Conservation (phyloP, 2,888 invertebrate genomes). For the Rhogogaster chlorosoma region DNA sequence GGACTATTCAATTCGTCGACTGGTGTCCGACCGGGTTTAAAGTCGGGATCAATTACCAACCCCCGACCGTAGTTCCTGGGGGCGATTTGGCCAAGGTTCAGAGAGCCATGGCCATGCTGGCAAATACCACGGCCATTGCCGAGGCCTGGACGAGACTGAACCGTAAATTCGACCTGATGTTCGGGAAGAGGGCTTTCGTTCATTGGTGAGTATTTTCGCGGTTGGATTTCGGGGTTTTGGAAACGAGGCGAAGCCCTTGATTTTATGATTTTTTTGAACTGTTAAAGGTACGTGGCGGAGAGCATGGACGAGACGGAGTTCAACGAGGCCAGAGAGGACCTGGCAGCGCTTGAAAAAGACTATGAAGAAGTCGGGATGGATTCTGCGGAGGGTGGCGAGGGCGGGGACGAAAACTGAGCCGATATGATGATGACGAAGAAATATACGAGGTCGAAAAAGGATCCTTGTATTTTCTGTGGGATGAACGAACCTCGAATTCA, state of each 20-base stretch:
- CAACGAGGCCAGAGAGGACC: conserved; percentile 78
- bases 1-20: conserved; percentile 80
- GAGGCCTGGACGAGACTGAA: conserved; percentile 84
- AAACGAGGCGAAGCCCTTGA: neutral
- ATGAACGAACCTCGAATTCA: conserved; percentile 23
- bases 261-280: neutral
- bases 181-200: conserved; percentile 83
- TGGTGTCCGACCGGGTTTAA: conserved; percentile 79
- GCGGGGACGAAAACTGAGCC: conserved; percentile 83
- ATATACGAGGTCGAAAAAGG: neutral
- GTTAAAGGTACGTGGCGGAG: conserved; percentile 60
- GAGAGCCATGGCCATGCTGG: conserved; percentile 81
- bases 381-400: conserved; percentile 90
- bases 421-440: neutral
- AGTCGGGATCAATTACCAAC: conserved; percentile 76
- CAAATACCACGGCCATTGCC: conserved; percentile 79
- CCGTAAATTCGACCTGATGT: conserved; percentile 84
- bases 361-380: conserved; percentile 95
- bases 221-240: neutral
- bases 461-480: neutral
- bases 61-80: conserved; percentile 74
- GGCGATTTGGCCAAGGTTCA: conserved; percentile 81
- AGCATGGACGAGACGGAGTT: conserved; percentile 71
- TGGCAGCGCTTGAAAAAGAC: conserved; percentile 90
- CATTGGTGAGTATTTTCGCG: conserved; percentile 80